Percentiles rank a stretch among this genome's conserved stretches.
Conservation (phyloP, 2,888 invertebrate species). For the Timema podura region DNA sequence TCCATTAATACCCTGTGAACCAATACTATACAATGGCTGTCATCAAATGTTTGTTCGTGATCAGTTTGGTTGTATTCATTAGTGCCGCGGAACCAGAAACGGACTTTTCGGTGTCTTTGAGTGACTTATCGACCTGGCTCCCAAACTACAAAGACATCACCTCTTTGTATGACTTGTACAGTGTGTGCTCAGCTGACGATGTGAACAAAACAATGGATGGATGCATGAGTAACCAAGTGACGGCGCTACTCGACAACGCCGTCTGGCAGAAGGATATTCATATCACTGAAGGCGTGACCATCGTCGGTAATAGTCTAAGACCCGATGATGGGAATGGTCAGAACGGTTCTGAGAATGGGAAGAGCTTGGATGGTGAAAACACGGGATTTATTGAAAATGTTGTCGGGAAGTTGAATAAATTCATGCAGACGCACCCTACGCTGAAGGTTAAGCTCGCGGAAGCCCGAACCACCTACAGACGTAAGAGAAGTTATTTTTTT, state of each 20-base stretch:
- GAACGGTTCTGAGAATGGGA: neutral
- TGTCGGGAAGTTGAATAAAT: neutral
- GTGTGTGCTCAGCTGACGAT: neutral
- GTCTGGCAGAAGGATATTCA: neutral
- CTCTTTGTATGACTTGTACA: constrained; percentile 16
- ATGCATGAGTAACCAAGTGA: constrained; percentile 11
- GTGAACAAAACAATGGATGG: constrained; percentile 13
- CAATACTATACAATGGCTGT: too few relatives aligned
- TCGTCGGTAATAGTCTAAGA: neutral
- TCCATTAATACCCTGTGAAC: too few relatives aligned
- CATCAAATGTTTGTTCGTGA: too few relatives aligned
- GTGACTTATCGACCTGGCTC: constrained; percentile 4
- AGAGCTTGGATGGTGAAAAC: too few relatives aligned
- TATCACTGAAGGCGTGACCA: neutral
- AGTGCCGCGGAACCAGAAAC: too few relatives aligned
- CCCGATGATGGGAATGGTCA: neutral
- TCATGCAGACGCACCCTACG: neutral
- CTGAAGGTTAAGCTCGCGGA: neutral
- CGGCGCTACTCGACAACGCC: constrained; percentile 5
- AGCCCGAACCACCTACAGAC: neutral
- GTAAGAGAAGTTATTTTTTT: neutral
- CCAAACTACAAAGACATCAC: neutral
- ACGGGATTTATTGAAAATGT: too few relatives aligned
- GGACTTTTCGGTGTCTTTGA: neutral
- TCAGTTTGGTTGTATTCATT: too few relatives aligned